phyloP scores from a whole-genome alignment of 1,140 invertebrate genomes.

The Augochlora pura region DNA sequence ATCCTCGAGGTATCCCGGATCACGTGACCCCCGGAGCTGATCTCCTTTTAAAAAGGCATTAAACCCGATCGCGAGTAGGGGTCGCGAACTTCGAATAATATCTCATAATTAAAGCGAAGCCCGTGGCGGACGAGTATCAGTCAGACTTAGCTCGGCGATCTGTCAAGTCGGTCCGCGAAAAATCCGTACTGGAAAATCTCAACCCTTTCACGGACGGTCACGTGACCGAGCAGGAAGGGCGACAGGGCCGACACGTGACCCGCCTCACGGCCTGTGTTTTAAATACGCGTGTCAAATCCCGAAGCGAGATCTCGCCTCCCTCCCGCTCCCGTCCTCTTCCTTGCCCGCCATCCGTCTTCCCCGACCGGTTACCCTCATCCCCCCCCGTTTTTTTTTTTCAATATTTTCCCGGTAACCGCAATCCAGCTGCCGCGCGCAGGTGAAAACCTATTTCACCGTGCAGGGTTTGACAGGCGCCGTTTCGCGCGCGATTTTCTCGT shows the following conservation, averaged over 20 bases:
- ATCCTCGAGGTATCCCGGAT: conserved; percentile 17
- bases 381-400: conserved; percentile 38
- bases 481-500: background rate
- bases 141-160: conserved; percentile 79
- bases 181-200: conserved; percentile 75
- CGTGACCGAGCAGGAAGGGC: conserved; percentile 75
- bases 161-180: conserved; percentile 71
- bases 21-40: conserved; percentile 32
- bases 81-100: conserved; percentile 77
- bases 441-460: background rate
- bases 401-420: conserved; percentile 28
- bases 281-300: conserved; percentile 80
- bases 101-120: conserved; percentile 79
- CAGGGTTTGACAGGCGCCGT: background rate
- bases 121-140: conserved; percentile 75
- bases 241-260: conserved; percentile 76
- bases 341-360: conserved; percentile 53
- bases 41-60: conserved; percentile 74
- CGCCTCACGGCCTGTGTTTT: conserved; percentile 69
- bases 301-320: conserved; percentile 66
- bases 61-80: conserved; percentile 66
- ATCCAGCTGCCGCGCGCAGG: conserved; percentile 5
- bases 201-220: conserved; percentile 78
- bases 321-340: conserved; percentile 22
- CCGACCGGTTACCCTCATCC: conserved; percentile 18